phyloP scores from a whole-genome alignment of 37 sponge, comb jelly and placozoan species.

The Halisarca cf. caerulea region DNA sequence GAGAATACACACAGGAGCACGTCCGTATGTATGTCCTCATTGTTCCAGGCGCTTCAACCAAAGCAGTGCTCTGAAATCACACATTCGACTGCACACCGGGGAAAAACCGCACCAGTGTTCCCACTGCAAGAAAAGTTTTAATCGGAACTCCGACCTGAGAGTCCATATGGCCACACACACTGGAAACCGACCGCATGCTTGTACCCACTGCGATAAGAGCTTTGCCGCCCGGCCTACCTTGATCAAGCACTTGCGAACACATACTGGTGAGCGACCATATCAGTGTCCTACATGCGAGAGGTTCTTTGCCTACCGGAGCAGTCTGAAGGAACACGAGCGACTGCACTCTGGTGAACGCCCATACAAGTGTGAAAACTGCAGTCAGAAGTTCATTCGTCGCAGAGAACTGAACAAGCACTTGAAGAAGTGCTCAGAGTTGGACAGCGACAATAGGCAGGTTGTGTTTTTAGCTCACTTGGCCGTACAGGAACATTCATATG shows the following conservation, averaged over 20 bases:
- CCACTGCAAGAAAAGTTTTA: constrained; percentile 20
- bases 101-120: constrained; percentile 32
- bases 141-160: constrained; percentile 3
- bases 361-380: constrained; percentile 15
- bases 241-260: constrained; percentile 27
- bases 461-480: too few relatives aligned
- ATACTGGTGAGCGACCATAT: constrained; percentile 32
- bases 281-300: constrained; percentile 22
- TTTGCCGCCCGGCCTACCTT: constrained; percentile 12
- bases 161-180: constrained; percentile 31
- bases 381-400: not conserved
- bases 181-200: constrained; percentile 29
- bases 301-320: constrained; percentile 13
- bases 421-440: too few relatives aligned
- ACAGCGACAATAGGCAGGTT: too few relatives aligned
- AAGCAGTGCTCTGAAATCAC: constrained; percentile 15
- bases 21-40: constrained; percentile 36
- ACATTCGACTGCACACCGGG: constrained; percentile 32
- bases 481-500: too few relatives aligned
- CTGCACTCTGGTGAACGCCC: constrained; percentile 49
- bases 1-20: constrained; percentile 38
- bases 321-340: constrained; percentile 34
- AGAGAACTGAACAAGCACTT: constrained; percentile 31
- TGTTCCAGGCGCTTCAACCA: constrained; percentile 29
- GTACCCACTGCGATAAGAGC: constrained; percentile 3